Evolutionary conservation across 2,113 vertebrate species (phyloP).

Genomic region (Gavialis gangeticus): DNA sequence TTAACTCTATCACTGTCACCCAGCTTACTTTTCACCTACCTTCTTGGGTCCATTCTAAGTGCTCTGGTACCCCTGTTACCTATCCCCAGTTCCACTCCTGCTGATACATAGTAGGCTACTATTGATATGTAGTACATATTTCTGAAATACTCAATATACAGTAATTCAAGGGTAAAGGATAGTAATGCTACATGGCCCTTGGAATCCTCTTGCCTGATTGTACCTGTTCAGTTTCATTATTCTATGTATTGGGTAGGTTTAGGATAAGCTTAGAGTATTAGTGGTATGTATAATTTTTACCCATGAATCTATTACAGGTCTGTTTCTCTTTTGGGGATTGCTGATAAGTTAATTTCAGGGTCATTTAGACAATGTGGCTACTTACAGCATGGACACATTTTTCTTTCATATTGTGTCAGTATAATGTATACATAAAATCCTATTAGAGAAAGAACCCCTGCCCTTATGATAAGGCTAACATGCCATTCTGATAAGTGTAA

Average conservation of each 20-base stretch:
- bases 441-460: too few relatives aligned
- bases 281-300: neutral
- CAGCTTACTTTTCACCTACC: too few relatives aligned
- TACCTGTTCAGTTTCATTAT: neutral
- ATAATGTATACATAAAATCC: too few relatives aligned
- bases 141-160: neutral
- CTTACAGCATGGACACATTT: neutral
- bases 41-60: too few relatives aligned
- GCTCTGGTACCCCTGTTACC: too few relatives aligned
- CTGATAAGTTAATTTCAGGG: neutral
- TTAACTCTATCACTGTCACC: too few relatives aligned
- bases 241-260: neutral
- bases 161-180: neutral
- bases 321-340: neutral
- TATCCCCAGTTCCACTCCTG: too few relatives aligned
- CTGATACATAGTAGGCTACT: neutral
- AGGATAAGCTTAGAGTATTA: neutral
- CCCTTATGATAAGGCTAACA: too few relatives aligned
- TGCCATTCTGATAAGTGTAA: too few relatives aligned
- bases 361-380: neutral
- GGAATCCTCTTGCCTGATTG: neutral
- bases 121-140: neutral
- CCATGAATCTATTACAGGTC: neutral
- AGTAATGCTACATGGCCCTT: neutral
- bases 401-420: too few relatives aligned